phyloP scores from a whole-genome alignment of 1,140 invertebrate genomes.

The Amphibalanus amphitrite region DNA sequence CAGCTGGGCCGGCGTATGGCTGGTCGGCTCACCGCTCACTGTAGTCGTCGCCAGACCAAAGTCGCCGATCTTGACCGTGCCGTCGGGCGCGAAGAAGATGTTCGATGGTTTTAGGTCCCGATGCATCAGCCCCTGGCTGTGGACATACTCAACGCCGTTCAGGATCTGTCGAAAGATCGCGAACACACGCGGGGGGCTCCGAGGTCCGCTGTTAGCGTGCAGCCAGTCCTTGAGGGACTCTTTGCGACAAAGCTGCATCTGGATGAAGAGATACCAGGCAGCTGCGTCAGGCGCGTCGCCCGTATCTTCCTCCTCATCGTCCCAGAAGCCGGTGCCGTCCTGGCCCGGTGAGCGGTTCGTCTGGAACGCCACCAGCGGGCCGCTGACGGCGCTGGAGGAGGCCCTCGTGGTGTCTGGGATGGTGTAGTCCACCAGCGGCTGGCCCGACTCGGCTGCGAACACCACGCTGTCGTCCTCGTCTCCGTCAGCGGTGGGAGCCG shows the following conservation, averaged over 20 bases:
- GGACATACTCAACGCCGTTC: conserved; percentile 85
- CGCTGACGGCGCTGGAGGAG: not conserved
- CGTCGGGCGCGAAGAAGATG: conserved; percentile 83
- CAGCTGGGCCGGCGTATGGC: conserved; percentile 26
- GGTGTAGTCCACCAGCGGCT: not conserved
- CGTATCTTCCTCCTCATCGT: not conserved
- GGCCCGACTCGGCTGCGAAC: not conserved
- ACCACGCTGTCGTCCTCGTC: not conserved
- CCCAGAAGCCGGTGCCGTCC: not conserved
- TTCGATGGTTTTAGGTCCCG: conserved; percentile 93
- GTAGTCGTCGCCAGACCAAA: conserved; percentile 71
- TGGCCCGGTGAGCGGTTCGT: not conserved
- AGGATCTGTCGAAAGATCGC: conserved; percentile 84
- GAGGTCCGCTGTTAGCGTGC: conserved; percentile 27
- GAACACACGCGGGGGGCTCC: conserved; percentile 35
- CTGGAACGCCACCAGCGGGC: not conserved
- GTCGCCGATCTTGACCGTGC: conserved; percentile 84
- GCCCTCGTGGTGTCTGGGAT: not conserved
- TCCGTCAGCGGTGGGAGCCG: no score
- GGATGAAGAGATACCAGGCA: conserved; percentile 73
- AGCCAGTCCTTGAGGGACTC: conserved; percentile 86
- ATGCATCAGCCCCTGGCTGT: conserved; percentile 77
- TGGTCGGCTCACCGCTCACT: conserved; percentile 21
- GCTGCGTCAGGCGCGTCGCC: not conserved
- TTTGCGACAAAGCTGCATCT: conserved; percentile 87